Evolutionary conservation across 2,888 invertebrate species (phyloP).

Genomic region (Oasisia sp.): DNA sequence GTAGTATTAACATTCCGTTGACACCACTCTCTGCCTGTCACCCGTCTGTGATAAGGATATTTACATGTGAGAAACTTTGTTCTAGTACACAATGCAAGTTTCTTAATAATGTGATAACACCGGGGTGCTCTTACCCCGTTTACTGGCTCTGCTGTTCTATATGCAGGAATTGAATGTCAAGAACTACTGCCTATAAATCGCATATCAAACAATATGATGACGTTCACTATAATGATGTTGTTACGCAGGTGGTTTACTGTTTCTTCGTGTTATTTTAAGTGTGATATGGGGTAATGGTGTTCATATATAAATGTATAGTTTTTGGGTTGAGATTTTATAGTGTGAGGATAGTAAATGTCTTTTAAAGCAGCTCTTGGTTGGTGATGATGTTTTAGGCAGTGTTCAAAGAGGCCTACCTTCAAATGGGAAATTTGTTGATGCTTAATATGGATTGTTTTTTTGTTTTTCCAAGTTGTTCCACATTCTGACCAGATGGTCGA

Average conservation of each 20-base stretch:
- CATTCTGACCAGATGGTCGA: neutral
- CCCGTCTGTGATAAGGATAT: neutral
- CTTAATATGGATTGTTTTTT: neutral
- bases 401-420: neutral
- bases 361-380: neutral
- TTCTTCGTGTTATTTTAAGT: neutral
- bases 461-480: neutral
- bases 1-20: neutral
- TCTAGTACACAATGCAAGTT: neutral
- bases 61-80: neutral
- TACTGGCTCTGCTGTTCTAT: neutral
- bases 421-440: neutral
- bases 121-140: neutral
- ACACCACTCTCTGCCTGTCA: neutral
- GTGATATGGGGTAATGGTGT: neutral
- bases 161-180: neutral
- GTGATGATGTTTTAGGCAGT: neutral
- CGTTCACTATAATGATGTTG: neutral
- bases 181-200: neutral
- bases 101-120: conserved; percentile 13
- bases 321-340: neutral
- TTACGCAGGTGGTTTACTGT: neutral
- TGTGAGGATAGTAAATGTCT: neutral
- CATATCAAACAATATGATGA: neutral
- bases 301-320: neutral